Evolutionary conservation across 2,797 vertebrate species (phyloP), one percentile per base, ranked within the genome.

Genomic region (Eleutherodactylus coqui): DNA sequence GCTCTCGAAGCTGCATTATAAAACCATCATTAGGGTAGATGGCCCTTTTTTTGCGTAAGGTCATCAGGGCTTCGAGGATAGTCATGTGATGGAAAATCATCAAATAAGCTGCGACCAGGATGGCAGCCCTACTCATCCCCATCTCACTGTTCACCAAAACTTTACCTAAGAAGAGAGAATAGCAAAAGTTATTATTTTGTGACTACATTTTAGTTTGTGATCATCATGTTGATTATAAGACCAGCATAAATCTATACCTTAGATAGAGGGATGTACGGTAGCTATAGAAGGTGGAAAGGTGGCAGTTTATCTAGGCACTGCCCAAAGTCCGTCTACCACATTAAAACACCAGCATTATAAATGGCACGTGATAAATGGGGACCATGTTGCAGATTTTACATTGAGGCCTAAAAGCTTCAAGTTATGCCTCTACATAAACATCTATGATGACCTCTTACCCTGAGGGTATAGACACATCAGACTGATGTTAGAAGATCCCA

Each of bases 21-120:
- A 99, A 99, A 81, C 96, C 96, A 0, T 98, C 97, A 0, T 99
- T 99, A 88, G 98, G 98, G 91, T 94, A 95, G 92, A 99, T 95
- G 87, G 97, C 91, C 0, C 98, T 95, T 81, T 97, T 98, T 89
- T 95, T 96, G 78, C 97, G 94, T 64, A 99, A 89, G 0, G 96
- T 93, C 84, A 95, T 95, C 89, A 99, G 88, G 0, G 98, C 97
- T 85, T 99, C 96, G 92, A 97, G 94, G 89, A 99, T 87, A 34
- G 92, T 94, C 97, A 98, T 96, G 90, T 96, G 94, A 86, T 99
- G 98, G 93, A 98, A 99, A 90, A 98, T 98, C 98, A 99, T 99
- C 87, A 99, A 93, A 91, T 99, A 99, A 87, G 96, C 96, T 0
- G 94, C 96, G 75, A 99, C 97, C 75, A 99, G 92, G 85, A 96